phyloP scores from a whole-genome alignment of 2,113 vertebrate species.

The Spea multiplicata region DNA sequence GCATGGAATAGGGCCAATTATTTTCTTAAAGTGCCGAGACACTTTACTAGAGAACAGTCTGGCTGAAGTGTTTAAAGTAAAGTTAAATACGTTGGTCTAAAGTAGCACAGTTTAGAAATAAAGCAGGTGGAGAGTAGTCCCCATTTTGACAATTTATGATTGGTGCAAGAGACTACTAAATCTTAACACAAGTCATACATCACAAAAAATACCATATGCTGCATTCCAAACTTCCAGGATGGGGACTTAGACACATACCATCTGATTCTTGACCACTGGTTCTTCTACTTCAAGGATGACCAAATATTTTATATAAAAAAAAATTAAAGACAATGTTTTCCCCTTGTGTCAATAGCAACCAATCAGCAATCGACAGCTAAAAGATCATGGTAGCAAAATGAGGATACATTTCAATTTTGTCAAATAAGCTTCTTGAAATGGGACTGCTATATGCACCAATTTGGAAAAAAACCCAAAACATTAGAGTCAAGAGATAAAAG shows the following conservation, averaged over 20 bases:
- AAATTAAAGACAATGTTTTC: not conserved
- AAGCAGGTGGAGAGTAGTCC: too few species aligned
- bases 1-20: not conserved
- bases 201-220: not conserved
- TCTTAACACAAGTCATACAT: not conserved
- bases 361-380: not conserved
- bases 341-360: not conserved
- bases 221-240: not conserved
- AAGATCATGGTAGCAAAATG: not conserved
- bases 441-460: not conserved
- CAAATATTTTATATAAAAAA: not conserved
- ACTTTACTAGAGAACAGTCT: not conserved
- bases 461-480: not conserved
- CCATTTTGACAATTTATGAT: not conserved
- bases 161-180: not conserved
- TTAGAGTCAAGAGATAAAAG: not conserved
- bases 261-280: not conserved
- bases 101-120: not conserved
- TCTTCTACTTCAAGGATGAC: not conserved
- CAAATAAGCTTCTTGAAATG: too few species aligned
- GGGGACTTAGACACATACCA: not conserved
- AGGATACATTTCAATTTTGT: too few species aligned
- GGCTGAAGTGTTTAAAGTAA: not conserved
- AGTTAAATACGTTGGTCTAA: not conserved
- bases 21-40: constrained; percentile 21